Percentiles rank a stretch among this genome's conserved stretches.
Evolutionary conservation across 2,888 invertebrate species (phyloP).

Genomic region (Anthophora plumipes): DNA sequence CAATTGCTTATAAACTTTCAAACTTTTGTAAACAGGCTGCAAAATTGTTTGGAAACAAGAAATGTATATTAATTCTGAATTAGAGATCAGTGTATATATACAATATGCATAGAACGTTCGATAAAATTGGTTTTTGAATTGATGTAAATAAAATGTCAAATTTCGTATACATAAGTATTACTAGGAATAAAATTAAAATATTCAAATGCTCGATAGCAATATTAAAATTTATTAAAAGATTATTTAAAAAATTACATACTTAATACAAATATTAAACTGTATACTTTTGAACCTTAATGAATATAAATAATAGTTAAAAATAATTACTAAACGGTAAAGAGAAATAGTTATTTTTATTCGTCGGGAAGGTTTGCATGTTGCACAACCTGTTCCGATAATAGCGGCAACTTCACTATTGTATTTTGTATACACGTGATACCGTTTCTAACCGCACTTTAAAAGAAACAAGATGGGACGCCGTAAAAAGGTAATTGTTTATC

Average conservation of each 20-base stretch:
- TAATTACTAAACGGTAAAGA: background rate
- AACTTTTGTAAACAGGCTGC: background rate
- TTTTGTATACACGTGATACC: slow-evolving; percentile 52
- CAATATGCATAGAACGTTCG: background rate
- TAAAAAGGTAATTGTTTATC: slow-evolving; percentile 60
- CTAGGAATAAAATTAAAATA: background rate
- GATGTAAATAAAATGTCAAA: background rate
- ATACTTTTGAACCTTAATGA: background rate
- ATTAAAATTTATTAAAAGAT: background rate
- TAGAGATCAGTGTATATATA: background rate
- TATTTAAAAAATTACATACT: background rate
- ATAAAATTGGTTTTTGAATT: background rate
- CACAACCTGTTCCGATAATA: background rate
- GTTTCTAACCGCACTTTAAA: slow-evolving; percentile 40
- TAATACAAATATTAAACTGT: background rate
- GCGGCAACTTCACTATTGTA: background rate
- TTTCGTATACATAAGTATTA: background rate
- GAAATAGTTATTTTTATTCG: background rate
- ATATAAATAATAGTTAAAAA: background rate
- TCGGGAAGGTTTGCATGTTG: background rate
- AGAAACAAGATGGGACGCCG: slow-evolving; percentile 57
- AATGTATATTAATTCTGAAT: background rate
- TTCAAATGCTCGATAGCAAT: background rate
- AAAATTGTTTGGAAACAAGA: background rate
- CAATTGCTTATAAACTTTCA: background rate